A percentile compares a stretch with the other conserved stretches of the same genome.
phyloP scores from a whole-genome alignment of 2,797 vertebrate species.

The Myotis findleyi region DNA sequence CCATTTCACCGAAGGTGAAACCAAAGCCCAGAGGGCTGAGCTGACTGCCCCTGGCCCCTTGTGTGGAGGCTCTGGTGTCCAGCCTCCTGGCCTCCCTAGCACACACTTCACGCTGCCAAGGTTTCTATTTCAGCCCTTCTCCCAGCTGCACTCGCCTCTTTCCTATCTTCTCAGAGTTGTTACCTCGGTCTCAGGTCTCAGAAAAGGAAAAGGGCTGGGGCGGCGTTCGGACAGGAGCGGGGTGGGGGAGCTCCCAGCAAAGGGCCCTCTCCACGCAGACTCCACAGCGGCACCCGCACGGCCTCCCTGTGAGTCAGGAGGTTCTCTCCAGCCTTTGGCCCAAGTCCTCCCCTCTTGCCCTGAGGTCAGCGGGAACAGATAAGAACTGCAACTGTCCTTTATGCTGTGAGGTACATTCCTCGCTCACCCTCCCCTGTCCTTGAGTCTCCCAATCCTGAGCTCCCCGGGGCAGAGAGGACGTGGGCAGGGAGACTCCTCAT shows the following conservation, averaged over 20 bases:
- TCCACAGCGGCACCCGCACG: background rate
- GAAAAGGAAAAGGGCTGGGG: background rate
- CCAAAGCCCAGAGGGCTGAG: background rate
- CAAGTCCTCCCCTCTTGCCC: background rate
- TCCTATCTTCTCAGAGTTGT: slow-evolving; percentile 14
- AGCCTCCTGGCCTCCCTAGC: background rate
- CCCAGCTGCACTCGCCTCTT: background rate
- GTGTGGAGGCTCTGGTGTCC: background rate
- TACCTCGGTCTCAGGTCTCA: background rate
- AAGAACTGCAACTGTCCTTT: background rate
- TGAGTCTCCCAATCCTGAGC: background rate
- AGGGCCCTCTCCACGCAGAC: background rate
- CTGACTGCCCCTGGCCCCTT: background rate
- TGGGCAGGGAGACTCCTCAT: background rate
- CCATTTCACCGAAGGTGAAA: background rate
- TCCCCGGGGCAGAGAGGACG: background rate
- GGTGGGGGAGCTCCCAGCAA: background rate
- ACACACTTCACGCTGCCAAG: background rate
- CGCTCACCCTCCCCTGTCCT: background rate
- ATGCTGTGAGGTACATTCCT: background rate
- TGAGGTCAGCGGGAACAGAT: background rate
- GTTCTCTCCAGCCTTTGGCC: background rate
- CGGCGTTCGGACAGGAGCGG: background rate
- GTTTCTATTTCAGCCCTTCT: background rate
- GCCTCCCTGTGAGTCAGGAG: background rate